phyloP scores from a whole-genome alignment of 2,113 vertebrate species.

The Menura novaehollandiae region DNA sequence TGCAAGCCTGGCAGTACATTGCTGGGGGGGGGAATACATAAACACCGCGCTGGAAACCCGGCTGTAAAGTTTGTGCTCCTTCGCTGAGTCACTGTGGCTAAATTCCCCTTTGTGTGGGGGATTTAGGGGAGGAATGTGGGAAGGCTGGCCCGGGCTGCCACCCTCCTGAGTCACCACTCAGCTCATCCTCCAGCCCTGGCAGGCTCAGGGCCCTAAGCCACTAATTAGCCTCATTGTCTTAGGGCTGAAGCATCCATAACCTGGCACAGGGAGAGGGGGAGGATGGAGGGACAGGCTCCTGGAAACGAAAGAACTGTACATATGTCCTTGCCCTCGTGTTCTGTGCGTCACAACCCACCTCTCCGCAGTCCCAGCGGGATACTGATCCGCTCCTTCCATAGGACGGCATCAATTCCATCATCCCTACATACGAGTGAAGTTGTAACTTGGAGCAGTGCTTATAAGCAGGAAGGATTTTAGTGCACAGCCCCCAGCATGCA shows the following conservation, averaged over 20 bases:
- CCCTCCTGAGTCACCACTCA: background rate
- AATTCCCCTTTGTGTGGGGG: background rate
- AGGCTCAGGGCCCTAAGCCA: background rate
- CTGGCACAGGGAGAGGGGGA: background rate
- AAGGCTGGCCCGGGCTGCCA: background rate
- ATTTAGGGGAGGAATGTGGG: background rate
- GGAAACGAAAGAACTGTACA: background rate
- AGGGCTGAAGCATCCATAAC: background rate
- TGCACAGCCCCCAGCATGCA: fast-evolving
- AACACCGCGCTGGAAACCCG: slow-evolving; percentile 8
- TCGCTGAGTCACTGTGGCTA: slow-evolving; percentile 30
- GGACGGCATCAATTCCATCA: fast-evolving
- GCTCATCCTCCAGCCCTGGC: background rate
- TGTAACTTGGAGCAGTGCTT: background rate
- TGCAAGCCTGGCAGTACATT: background rate
- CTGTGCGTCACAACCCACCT: background rate
- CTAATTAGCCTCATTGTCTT: slow-evolving; percentile 12
- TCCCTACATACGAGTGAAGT: fast-evolving
- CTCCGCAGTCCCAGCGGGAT: fast-evolving
- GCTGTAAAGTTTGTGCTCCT: slow-evolving; percentile 44
- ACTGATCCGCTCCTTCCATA: fast-evolving
- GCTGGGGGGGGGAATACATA: background rate
- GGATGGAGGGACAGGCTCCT: background rate
- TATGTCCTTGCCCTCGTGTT: background rate
- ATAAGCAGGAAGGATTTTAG: fast-evolving